A percentile compares a stretch with the other conserved stretches of the same genome.
Evolutionary conservation across 2,888 invertebrate genomes (phyloP).

Genomic region (Disparrhopalites patrizii): DNA sequence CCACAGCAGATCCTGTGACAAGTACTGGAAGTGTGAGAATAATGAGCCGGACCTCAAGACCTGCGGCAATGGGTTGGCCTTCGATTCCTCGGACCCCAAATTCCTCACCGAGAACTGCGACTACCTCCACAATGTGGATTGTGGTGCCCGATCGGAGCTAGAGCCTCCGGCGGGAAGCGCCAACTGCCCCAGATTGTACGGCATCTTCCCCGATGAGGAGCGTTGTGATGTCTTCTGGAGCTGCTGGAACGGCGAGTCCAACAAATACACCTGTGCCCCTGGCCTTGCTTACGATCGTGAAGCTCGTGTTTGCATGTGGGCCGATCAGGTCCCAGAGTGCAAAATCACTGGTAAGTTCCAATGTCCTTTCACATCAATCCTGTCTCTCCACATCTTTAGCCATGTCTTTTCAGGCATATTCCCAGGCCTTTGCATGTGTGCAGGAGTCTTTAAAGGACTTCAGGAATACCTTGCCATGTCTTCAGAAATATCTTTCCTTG

Average conservation of each 20-base stretch:
- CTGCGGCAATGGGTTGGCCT: slow-evolving; percentile 89
- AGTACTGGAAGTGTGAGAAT: slow-evolving; percentile 90
- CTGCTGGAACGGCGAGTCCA: slow-evolving; percentile 93
- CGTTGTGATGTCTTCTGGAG: slow-evolving; percentile 95
- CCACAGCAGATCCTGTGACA: slow-evolving; percentile 83
- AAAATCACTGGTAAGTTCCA: slow-evolving; percentile 74
- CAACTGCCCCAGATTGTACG: slow-evolving; percentile 77
- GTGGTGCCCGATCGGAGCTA: slow-evolving; percentile 79
- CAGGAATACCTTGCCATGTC: no score
- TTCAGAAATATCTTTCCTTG: no score
- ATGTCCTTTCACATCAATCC: no score
- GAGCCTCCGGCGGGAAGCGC: slow-evolving; percentile 80
- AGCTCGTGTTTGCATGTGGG: slow-evolving; percentile 93
- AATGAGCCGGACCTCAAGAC: slow-evolving; percentile 82
- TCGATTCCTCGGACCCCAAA: slow-evolving; percentile 82
- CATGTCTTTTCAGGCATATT: no score
- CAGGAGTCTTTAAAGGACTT: no score
- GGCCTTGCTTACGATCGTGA: slow-evolving; percentile 91
- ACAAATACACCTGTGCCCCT: slow-evolving; percentile 90
- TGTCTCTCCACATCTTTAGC: no score
- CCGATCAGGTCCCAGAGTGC: slow-evolving; percentile 90
- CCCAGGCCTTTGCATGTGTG: no score
- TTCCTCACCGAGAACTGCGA: slow-evolving; percentile 92
- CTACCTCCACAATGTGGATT: slow-evolving; percentile 90
- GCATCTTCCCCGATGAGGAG: slow-evolving; percentile 77